phyloP scores from a whole-genome alignment of 2,113 vertebrate genomes.

The Mesitornis unicolor region DNA sequence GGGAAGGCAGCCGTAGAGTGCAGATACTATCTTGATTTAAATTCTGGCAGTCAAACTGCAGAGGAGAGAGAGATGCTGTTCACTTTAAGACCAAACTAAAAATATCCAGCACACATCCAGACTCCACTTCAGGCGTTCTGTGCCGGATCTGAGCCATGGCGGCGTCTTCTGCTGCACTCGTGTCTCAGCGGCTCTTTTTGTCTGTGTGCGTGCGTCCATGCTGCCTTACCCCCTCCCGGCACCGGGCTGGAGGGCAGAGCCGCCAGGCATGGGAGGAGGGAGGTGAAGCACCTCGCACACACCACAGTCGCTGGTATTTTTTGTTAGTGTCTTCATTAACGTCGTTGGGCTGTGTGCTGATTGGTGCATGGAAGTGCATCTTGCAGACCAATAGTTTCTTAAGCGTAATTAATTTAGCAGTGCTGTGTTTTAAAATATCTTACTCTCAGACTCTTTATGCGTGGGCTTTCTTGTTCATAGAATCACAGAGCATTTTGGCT shows the following conservation, averaged over 20 bases:
- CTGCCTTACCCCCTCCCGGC: background rate
- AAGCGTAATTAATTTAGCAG: background rate
- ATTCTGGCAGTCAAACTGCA: background rate
- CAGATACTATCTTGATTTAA: background rate
- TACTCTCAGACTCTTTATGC: fast-evolving
- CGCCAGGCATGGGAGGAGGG: background rate
- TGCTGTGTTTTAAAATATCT: background rate
- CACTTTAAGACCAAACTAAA: background rate
- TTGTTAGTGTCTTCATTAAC: too few relatives aligned
- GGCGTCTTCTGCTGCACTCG: background rate
- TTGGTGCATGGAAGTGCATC: background rate
- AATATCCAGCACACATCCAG: background rate
- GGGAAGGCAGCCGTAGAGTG: background rate
- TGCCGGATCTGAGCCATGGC: background rate
- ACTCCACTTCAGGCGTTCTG: background rate
- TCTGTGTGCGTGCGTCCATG: background rate
- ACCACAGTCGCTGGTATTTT: background rate
- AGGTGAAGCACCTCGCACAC: too few relatives aligned
- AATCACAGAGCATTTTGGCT: too few relatives aligned
- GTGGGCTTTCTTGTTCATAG: background rate
- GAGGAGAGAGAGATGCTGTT: background rate
- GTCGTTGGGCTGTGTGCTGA: fast-evolving
- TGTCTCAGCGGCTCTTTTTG: background rate
- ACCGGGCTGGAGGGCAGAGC: background rate
- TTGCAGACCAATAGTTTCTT: background rate